Percentiles rank a stretch among this genome's conserved stretches.
Conservation (phyloP, 2,113 vertebrate species). For the Hippolais icterina region DNA sequence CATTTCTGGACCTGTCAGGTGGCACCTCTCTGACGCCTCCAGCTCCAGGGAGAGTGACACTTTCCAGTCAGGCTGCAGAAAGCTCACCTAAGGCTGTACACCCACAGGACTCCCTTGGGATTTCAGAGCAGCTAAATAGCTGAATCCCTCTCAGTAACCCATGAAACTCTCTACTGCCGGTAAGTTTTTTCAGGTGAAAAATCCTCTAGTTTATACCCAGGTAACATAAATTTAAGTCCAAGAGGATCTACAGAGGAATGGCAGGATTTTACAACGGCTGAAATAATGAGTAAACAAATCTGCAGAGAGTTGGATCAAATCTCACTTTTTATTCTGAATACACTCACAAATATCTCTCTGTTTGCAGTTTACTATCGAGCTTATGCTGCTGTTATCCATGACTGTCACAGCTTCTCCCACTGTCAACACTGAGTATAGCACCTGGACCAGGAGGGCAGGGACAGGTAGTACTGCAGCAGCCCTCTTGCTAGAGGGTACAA, state of each 20-base stretch:
- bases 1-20: background rate
- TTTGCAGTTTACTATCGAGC: background rate
- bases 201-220: background rate
- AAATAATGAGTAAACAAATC: background rate
- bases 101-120: background rate
- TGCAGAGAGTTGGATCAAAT: background rate
- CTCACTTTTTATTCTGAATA: background rate
- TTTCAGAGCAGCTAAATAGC: background rate
- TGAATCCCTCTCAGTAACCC: background rate
- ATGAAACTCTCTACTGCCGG: background rate
- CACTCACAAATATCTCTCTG: background rate
- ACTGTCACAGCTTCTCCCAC: background rate
- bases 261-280: background rate
- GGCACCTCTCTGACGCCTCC: background rate
- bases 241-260: background rate
- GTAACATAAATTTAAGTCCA: background rate
- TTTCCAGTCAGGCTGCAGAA: background rate
- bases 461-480: background rate
- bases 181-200: background rate
- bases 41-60: background rate
- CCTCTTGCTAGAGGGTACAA: background rate
- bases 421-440: fast-evolving
- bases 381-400: background rate
- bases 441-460: background rate
- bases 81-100: background rate